These are phyloP conservation scores for Allygus modestus DNA, from an alignment of 2,888 invertebrate genomes.

Conservation along the genomic window DNA sequence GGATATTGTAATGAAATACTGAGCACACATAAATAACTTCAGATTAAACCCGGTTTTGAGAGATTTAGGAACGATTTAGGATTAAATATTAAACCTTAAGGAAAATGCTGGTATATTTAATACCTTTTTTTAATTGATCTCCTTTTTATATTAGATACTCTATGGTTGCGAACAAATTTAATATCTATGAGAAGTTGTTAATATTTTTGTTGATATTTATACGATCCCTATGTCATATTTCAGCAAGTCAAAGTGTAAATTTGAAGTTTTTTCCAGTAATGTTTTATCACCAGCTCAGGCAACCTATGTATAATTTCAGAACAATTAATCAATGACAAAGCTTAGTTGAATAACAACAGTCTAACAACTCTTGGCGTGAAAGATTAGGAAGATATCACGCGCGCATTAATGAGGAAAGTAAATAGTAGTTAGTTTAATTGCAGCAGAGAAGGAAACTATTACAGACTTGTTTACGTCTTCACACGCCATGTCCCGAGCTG, in stretches of 20 bases:
- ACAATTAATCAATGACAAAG: too few relatives aligned
- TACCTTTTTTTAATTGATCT: too few relatives aligned
- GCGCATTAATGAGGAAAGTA: constrained; percentile 30
- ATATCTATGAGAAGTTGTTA: too few relatives aligned
- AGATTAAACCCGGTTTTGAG: constrained; percentile 15
- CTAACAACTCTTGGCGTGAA: background rate
- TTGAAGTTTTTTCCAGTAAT: too few relatives aligned
- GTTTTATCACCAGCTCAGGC: too few relatives aligned
- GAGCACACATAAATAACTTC: constrained; percentile 28
- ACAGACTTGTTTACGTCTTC: constrained; percentile 27
- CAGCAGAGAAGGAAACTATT: constrained; percentile 2
- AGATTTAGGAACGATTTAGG: constrained; percentile 6
- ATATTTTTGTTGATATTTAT: too few relatives aligned
- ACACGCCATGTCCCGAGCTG: background rate
- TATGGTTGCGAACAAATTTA: too few relatives aligned
- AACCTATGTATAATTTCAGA: too few relatives aligned
- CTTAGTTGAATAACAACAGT: background rate
- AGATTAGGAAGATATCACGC: background rate
- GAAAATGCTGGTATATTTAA: background rate
- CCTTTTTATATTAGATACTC: too few relatives aligned
- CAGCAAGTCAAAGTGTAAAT: too few relatives aligned
- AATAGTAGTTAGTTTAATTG: constrained; percentile 26
- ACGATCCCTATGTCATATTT: too few relatives aligned
- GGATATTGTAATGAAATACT: constrained; percentile 5
- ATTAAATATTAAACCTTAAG: background rate